Base-by-base conservation (phyloP, 35 echinoderm and acorn worm genomes). In the Heliocidaris erythrogramma region DNA sequence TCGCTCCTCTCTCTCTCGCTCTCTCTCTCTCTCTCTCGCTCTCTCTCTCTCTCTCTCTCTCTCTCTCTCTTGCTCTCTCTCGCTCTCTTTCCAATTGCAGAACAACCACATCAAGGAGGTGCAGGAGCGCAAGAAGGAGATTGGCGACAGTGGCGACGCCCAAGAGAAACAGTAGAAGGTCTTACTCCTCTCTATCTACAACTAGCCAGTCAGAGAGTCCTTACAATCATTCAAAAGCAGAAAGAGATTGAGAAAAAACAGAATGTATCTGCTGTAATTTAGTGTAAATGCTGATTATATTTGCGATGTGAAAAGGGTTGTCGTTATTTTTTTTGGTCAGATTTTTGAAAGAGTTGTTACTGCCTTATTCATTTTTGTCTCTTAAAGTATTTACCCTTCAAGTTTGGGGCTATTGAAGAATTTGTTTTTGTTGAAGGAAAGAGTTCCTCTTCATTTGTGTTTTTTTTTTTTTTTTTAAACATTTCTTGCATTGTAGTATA, bases 271-370 rank as follows among this genome's bases (percentile, higher is more conserved):
- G 87, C 87, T 89, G 87, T 89, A 89, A 47, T 89, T 48, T 89
- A 48, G 31, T 89, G 87, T 89, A 89, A 47, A 89, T 89, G 87
- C 87, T 89, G 87, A 89, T 89, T 89, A 32, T 89, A 89, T 47
- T 27, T 47, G 87, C 47, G 87, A 89, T 89, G 87, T 89, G 87
- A 47, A 89, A 89, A 89, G 87, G 87, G 47, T 89, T 89, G 87
- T 89, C 47, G 29, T 89, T 89, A 48, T 89, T 89, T 88, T 88
- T 47, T 32, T 89, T 32, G 31, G 12, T 47, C 31, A 42, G 14
- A 89, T 18, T 47, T 32, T 89, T 21, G 27, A 89, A 32, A 47
- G 31, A 89, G 31, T 32, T 89, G 87, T 89, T 89, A 31, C 31
- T 47, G 87, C 31, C 31, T 47, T 47, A 89, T 89, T 89, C 87